phyloP scores from a whole-genome alignment of 2,797 vertebrate species.

The Thalassophryne amazonica region DNA sequence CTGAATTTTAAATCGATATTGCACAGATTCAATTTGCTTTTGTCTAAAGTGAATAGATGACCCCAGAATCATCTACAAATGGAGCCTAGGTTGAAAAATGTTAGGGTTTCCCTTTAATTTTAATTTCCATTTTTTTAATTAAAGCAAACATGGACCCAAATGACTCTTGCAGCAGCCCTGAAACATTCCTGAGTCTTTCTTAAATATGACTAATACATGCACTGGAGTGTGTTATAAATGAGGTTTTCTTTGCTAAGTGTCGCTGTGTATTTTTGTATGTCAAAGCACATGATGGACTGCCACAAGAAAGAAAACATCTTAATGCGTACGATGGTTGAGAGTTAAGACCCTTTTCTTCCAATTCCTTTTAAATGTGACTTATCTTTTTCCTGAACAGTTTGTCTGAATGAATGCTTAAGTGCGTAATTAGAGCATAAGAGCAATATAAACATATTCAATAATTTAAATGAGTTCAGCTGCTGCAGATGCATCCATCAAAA shows the following conservation, averaged over 20 bases:
- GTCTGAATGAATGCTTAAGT: constrained; percentile 48
- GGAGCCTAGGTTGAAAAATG: too few relatives aligned
- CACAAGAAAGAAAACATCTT: constrained; percentile 74
- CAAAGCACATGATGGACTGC: constrained; percentile 78
- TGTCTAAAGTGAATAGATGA: too few relatives aligned
- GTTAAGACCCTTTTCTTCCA: constrained; percentile 57
- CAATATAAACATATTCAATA: constrained; percentile 48
- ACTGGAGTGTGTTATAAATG: constrained; percentile 69
- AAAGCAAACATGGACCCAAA: constrained; percentile 76
- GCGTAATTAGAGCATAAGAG: constrained; percentile 51
- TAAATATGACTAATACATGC: constrained; percentile 68
- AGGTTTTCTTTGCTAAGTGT: constrained; percentile 84
- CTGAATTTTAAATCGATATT: too few relatives aligned
- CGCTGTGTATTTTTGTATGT: constrained; percentile 78
- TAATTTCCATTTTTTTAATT: constrained; percentile 78
- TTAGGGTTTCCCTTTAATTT: too few relatives aligned
- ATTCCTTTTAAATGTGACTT: constrained; percentile 49
- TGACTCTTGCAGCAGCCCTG: constrained; percentile 61
- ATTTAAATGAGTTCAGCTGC: constrained; percentile 37
- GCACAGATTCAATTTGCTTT: too few relatives aligned
- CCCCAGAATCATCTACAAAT: too few relatives aligned
- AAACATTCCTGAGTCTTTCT: constrained; percentile 65
- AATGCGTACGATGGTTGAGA: constrained; percentile 61
- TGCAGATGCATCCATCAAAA: constrained; percentile 38
- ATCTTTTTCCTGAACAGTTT: constrained; percentile 38